Conservation (phyloP, 2,888 invertebrate species). For the Apocheima hispidaria region DNA sequence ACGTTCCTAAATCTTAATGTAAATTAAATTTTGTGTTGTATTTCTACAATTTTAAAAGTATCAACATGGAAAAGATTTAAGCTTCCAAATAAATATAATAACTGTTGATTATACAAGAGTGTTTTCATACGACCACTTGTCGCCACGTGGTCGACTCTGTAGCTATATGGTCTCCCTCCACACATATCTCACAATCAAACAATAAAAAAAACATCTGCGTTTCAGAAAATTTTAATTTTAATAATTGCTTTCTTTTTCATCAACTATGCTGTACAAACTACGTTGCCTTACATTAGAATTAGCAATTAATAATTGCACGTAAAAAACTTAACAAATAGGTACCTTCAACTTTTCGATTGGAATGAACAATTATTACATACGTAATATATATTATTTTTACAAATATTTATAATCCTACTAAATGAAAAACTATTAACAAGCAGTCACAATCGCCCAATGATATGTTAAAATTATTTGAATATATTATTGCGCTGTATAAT, state of each 20-base stretch:
- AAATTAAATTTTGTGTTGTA: conserved; percentile 66
- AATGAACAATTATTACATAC: conserved; percentile 84
- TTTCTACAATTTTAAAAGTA: conserved; percentile 66
- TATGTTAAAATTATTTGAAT: conserved; percentile 84
- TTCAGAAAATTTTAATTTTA: conserved; percentile 85
- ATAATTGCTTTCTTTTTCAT: conserved; percentile 84
- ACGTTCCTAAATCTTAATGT: conserved; percentile 67
- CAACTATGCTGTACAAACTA: conserved; percentile 86
- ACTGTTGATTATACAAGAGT: conserved; percentile 70
- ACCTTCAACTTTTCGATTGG: conserved; percentile 85
- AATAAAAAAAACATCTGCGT: conserved; percentile 64
- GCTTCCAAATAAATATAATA: conserved; percentile 82
- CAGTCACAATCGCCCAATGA: conserved; percentile 87
- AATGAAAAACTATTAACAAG: conserved; percentile 84
- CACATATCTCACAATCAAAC: conserved; percentile 25
- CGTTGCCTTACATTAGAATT: conserved; percentile 83
- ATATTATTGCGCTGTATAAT: conserved; percentile 79
- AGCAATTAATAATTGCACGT: conserved; percentile 87
- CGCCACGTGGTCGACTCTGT: background rate
- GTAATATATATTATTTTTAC: conserved; percentile 76
- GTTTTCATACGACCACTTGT: conserved; percentile 28
- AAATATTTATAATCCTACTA: conserved; percentile 81
- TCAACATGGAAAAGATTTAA: conserved; percentile 68
- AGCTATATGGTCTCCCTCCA: background rate
- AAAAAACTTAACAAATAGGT: conserved; percentile 86